A percentile compares a stretch with the other conserved stretches of the same genome.
Conservation (phyloP, 1,140 invertebrate genomes). For the Drosophila pruinosa region DNA sequence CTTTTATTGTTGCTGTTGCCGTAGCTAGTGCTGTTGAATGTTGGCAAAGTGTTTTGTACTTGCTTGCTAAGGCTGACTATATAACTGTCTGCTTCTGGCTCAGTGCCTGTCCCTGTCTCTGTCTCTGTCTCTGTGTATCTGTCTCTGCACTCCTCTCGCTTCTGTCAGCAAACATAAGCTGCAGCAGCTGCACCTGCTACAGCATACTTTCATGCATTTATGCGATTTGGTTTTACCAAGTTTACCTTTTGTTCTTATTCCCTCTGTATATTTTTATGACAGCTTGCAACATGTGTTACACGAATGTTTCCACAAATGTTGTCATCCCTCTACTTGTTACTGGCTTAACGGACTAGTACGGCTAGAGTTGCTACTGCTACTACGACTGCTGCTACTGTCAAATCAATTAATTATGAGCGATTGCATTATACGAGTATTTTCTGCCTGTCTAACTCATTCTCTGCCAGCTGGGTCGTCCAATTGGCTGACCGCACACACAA, state of each 20-base stretch:
- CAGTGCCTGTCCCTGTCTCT: neutral
- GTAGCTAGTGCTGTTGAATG: slow-evolving; percentile 21
- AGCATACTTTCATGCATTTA: slow-evolving; percentile 55
- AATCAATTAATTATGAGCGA: slow-evolving; percentile 46
- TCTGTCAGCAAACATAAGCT: slow-evolving; percentile 59
- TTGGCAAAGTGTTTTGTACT: slow-evolving; percentile 53
- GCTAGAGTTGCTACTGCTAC: neutral
- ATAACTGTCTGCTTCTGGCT: slow-evolving; percentile 24
- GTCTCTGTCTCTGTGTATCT: neutral
- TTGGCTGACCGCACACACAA: slow-evolving; percentile 6
- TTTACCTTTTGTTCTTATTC: slow-evolving; percentile 13
- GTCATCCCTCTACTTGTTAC: neutral
- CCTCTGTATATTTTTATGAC: slow-evolving; percentile 64
- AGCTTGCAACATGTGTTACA: slow-evolving; percentile 69
- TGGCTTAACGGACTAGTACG: slow-evolving; percentile 18
- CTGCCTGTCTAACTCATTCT: neutral
- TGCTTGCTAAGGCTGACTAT: slow-evolving; percentile 46
- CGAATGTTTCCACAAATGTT: slow-evolving; percentile 34
- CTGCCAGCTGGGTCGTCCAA: neutral
- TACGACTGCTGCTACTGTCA: slow-evolving; percentile 19
- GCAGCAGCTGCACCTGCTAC: slow-evolving; percentile 54
- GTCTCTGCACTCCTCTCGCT: neutral
- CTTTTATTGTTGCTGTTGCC: slow-evolving; percentile 64
- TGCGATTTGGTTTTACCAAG: slow-evolving; percentile 50
- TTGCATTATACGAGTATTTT: slow-evolving; percentile 29